phyloP scores from a whole-genome alignment of 2,113 vertebrate species.

The Ceyx margarethae region DNA sequence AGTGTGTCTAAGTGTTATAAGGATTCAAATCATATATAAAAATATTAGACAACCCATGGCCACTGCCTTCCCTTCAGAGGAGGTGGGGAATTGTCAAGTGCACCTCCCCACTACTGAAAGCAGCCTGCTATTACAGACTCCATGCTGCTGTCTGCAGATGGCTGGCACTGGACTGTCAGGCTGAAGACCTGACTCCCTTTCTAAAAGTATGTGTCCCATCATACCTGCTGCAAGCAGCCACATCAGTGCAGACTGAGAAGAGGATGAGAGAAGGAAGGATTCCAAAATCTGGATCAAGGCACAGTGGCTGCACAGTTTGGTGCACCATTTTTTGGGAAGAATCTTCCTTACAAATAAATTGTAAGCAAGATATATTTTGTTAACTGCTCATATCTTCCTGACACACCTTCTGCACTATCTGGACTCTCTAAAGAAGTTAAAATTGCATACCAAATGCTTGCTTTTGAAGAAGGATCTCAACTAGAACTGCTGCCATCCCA shows the following conservation, averaged over 20 bases:
- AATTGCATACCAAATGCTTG: background rate
- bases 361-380: background rate
- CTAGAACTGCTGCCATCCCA: background rate
- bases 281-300: background rate
- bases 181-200: background rate
- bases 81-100: background rate
- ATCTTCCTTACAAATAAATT: background rate
- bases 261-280: background rate
- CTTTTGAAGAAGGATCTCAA: background rate
- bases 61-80: background rate
- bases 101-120: background rate
- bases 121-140: background rate
- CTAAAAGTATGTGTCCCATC: background rate
- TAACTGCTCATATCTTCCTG: background rate
- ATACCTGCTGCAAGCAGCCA: background rate
- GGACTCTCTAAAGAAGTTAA: background rate
- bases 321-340: background rate
- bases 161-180: background rate
- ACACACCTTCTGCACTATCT: background rate
- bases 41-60: background rate
- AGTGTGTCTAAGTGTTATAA: slow-evolving; percentile 13
- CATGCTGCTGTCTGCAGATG: background rate
- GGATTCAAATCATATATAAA: slow-evolving; percentile 39
- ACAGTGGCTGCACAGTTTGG: background rate
- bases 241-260: background rate